Percentiles rank a stretch among this genome's conserved stretches.
These are phyloP conservation scores for Chanos chanos DNA, from an alignment of 2,797 vertebrate genomes.

Conservation along the genomic window DNA sequence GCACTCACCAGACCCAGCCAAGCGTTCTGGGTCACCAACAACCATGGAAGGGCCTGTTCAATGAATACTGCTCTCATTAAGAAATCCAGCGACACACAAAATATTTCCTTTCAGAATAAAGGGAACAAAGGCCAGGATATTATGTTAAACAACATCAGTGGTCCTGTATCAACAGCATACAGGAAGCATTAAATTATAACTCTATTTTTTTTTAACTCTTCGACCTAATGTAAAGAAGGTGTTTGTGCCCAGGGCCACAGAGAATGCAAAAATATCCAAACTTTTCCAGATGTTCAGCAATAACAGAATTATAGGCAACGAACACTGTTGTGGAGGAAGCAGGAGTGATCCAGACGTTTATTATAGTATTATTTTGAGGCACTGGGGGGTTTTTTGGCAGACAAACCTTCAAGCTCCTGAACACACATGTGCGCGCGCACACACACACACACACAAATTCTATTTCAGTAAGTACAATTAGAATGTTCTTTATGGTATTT, in stretches of 20 bases:
- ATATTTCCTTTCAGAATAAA: slow-evolving; percentile 21
- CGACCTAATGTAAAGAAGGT: slow-evolving; percentile 58
- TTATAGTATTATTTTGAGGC: slow-evolving; percentile 61
- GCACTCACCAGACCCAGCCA: slow-evolving; percentile 42
- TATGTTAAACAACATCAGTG: slow-evolving; percentile 57
- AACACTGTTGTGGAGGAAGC: slow-evolving; percentile 41
- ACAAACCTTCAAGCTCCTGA: no score
- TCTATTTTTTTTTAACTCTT: slow-evolving; percentile 27
- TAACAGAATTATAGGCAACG: slow-evolving; percentile 57
- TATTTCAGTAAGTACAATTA: no score
- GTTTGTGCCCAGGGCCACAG: slow-evolving; percentile 49
- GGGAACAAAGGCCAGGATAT: slow-evolving; percentile 35
- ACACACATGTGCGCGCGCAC: slow-evolving; percentile 20
- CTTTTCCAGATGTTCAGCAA: slow-evolving; percentile 71
- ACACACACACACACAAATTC: slow-evolving; percentile 21
- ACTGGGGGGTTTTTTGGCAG: slow-evolving; percentile 41
- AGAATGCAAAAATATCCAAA: slow-evolving; percentile 62
- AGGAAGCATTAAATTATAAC: slow-evolving; percentile 67
- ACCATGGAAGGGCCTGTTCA: slow-evolving; percentile 30
- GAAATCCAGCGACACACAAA: slow-evolving; percentile 34
- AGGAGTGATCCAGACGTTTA: slow-evolving; percentile 47
- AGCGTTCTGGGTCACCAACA: slow-evolving; percentile 47
- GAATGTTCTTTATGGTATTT: no score
- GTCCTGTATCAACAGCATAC: slow-evolving; percentile 45
- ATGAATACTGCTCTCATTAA: slow-evolving; percentile 53